Percentiles rank a stretch among this genome's conserved stretches.
phyloP scores from a whole-genome alignment of 2,888 invertebrate genomes.

The Pseudococcus jackbeardsleyi region DNA sequence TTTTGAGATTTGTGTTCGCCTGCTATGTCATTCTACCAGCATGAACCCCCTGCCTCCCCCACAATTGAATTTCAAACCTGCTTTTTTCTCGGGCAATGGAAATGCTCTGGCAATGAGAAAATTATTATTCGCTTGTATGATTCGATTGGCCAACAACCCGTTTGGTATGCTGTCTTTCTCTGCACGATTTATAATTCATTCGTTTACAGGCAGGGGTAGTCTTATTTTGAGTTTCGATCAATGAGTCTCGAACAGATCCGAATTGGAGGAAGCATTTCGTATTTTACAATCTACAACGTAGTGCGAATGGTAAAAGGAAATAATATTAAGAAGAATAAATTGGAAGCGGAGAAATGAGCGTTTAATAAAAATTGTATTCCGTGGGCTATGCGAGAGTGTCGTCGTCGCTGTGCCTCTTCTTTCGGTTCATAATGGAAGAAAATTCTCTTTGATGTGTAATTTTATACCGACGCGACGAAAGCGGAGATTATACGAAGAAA shows the following conservation, averaged over 20 bases:
- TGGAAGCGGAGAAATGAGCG: not conserved
- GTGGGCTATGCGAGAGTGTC: not conserved
- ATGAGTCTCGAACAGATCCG: not conserved
- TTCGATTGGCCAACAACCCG: no score
- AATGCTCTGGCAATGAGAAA: no score
- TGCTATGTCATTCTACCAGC: no score
- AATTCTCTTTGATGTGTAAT: conserved; percentile 7
- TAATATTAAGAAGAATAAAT: not conserved
- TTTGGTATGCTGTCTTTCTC: no score
- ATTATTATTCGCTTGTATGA: no score
- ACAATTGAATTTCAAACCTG: no score
- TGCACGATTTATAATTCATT: no score
- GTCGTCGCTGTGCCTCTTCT: not conserved
- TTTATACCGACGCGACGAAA: not conserved
- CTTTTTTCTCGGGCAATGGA: no score
- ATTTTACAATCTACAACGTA: not conserved
- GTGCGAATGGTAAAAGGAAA: not conserved
- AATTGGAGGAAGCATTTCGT: not conserved
- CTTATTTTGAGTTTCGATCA: no score
- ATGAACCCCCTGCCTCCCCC: no score
- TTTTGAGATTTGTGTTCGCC: no score
- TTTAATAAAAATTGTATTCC: not conserved
- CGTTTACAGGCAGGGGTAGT: no score
- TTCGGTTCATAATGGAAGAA: conserved; percentile 1
- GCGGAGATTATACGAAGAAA: not conserved